phyloP scores from a whole-genome alignment of 2,888 invertebrate genomes.

The Cephalotes varians region DNA sequence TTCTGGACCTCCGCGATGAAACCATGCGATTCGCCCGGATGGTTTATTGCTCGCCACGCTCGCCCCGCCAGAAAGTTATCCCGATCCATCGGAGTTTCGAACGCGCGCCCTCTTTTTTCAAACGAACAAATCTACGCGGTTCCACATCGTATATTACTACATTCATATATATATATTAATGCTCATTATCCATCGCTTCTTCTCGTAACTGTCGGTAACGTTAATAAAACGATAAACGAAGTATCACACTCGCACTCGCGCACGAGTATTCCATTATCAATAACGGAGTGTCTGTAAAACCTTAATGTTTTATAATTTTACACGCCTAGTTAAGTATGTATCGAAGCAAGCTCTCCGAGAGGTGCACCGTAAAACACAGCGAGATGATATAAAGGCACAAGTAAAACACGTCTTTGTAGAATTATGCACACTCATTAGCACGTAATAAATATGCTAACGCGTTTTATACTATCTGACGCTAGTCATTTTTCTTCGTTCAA shows the following conservation, averaged over 20 bases:
- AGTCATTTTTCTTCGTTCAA: constrained; percentile 65
- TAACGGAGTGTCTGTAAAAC: constrained; percentile 54
- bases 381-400: constrained; percentile 60
- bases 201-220: constrained; percentile 7
- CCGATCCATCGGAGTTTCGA: constrained; percentile 12
- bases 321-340: constrained; percentile 64
- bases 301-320: constrained; percentile 64
- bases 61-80: constrained; percentile 41
- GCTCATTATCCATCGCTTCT: constrained; percentile 14
- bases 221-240: constrained; percentile 40
- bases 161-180: constrained; percentile 17
- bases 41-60: constrained; percentile 24
- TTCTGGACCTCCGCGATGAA: constrained; percentile 22
- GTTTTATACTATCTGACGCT: constrained; percentile 62
- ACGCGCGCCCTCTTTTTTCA: background rate
- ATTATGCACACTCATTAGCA: constrained; percentile 73
- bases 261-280: constrained; percentile 44
- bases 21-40: constrained; percentile 46
- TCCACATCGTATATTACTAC: background rate
- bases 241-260: background rate
- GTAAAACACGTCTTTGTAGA: constrained; percentile 70
- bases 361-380: constrained; percentile 54
- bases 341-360: constrained; percentile 63
- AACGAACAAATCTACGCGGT: background rate
- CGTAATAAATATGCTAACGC: constrained; percentile 69